Conservation (phyloP, 2,797 vertebrate species). For the Cossypha niveicapilla region DNA sequence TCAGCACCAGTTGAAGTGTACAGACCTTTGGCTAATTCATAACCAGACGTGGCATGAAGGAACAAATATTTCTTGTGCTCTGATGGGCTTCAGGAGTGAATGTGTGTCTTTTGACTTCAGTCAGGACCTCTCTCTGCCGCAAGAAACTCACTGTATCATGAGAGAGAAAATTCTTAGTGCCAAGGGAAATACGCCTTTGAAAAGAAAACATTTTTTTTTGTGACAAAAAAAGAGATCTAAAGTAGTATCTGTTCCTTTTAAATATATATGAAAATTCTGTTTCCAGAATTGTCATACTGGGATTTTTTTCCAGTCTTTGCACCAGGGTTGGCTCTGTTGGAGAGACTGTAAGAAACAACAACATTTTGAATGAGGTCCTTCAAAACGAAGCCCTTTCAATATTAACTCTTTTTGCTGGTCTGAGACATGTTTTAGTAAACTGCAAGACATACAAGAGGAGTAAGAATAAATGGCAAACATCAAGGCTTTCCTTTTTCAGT, state of each 20-base stretch:
- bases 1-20: background rate
- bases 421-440: background rate
- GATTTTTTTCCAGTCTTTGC: background rate
- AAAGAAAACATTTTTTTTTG: background rate
- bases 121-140: background rate
- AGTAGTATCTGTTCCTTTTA: background rate
- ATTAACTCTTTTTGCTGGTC: background rate
- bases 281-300: background rate
- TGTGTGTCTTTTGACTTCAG: background rate
- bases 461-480: background rate
- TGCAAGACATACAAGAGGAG: background rate
- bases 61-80: background rate
- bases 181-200: background rate
- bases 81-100: background rate
- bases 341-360: background rate
- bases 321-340: background rate
- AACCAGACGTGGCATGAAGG: background rate
- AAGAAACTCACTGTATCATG: background rate
- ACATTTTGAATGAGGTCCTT: background rate
- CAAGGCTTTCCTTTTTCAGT: background rate
- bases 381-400: rapidly evolving
- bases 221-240: background rate
- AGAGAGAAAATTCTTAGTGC: background rate
- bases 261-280: background rate
- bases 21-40: background rate